Evolutionary conservation across 2,888 invertebrate genomes (phyloP), one percentile per base, ranked within the genome.

Genomic region (Eupithecia insigniata): DNA sequence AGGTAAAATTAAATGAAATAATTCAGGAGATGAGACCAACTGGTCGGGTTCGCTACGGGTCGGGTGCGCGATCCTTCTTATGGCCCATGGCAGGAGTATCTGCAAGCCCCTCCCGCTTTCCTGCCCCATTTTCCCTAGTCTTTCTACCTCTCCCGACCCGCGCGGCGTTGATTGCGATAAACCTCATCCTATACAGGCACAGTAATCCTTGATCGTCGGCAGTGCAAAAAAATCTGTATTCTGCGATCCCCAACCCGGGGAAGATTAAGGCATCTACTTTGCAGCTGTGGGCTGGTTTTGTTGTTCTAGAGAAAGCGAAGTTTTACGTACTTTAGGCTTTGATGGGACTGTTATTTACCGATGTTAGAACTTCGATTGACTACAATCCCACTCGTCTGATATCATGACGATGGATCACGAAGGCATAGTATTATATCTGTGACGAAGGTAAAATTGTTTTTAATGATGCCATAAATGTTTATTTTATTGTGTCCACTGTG

Each of bases 401-500:
- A 22, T 51, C 8, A n/a, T 46, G 22, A 22, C 51, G 51, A 22
- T 51, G n/a, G 46, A 8, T n/a, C 46, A 46, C 46, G 46, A n/a
- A 39, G 30, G 30, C n/a, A n/a, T n/a, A n/a, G n/a, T n/a, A n/a
- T n/a, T n/a, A n/a, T n/a, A n/a, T n/a, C n/a, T n/a, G n/a, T n/a
- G n/a, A n/a, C n/a, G n/a, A n/a, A 34, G 43, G 43, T 55, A 14
- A 58, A 22, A 58, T 28, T 55, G 55, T 55, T 55, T 55, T 55
- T 14, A 55, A 55, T 55, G 5, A 26, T 55, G 12, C 14, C 55
- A 46, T 51, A 51, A 22, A 55, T 55, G 16, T 60, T 18, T 30
- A 60, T 30, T 18, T 60, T 18, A 18, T 30, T 18, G 16, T 5
- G 28, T 30, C 58, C 28, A 30, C 28, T 60, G 58, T 60, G 58